Conservation (phyloP, 2,113 vertebrate species). For the Sialia sialis region DNA sequence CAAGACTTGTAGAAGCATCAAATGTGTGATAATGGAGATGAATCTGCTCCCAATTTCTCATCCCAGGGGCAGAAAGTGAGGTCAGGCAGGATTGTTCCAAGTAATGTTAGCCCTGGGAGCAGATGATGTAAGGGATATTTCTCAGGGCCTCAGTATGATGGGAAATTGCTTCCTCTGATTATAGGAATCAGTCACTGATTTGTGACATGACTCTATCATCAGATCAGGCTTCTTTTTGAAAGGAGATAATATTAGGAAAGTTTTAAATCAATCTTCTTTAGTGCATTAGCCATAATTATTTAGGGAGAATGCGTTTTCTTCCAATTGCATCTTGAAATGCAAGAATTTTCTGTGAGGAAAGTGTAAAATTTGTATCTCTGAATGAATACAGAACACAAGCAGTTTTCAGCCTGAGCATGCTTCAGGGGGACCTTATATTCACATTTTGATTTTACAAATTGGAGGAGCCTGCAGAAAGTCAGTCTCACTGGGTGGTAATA, state of each 20-base stretch:
- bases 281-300: accelerated
- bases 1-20: not conserved
- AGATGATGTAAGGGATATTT: not conserved
- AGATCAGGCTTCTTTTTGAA: not conserved
- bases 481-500: not conserved
- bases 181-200: not conserved
- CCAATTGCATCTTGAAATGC: not conserved
- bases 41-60: not conserved
- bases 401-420: not conserved
- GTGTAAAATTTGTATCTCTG: not conserved
- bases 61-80: not conserved
- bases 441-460: not conserved
- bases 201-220: accelerated
- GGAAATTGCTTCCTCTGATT: not conserved
- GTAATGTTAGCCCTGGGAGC: not conserved
- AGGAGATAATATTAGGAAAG: not conserved
- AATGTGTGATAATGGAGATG: not conserved
- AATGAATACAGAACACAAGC: not conserved
- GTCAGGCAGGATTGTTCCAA: not conserved
- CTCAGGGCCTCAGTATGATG: not conserved
- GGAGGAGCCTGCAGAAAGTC: not conserved
- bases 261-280: not conserved
- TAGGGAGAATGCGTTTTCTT: not conserved
- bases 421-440: not conserved
- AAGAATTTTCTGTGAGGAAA: not conserved